These are phyloP conservation scores for Seladonia tumulorum DNA, from an alignment of 2,888 invertebrate genomes.

Conservation along the genomic window DNA sequence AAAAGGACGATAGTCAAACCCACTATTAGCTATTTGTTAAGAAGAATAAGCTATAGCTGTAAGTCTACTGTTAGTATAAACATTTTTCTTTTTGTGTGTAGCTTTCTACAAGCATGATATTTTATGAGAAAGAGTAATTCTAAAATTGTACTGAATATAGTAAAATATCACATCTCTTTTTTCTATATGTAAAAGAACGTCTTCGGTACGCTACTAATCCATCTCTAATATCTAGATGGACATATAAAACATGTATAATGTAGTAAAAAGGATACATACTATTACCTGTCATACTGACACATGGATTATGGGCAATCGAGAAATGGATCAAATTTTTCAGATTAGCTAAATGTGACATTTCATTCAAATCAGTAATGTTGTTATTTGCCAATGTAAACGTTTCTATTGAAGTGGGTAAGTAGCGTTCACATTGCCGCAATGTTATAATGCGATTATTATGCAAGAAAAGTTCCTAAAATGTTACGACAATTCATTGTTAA, in stretches of 20 bases:
- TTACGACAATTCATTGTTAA: constrained; percentile 32
- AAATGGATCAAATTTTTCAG: constrained; percentile 91
- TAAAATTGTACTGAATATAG: constrained; percentile 44
- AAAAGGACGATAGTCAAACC: constrained; percentile 96
- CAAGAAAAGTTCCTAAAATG: constrained; percentile 90
- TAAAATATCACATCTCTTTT: constrained; percentile 22
- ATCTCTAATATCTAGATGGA: constrained; percentile 46
- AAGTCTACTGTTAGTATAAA: constrained; percentile 58
- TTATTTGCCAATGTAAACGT: constrained; percentile 93
- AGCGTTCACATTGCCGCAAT: constrained; percentile 92
- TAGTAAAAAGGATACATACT: constrained; percentile 90
- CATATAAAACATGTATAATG: constrained; percentile 10
- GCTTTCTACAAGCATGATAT: constrained; percentile 46
- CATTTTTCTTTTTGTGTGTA: constrained; percentile 45
- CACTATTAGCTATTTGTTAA: constrained; percentile 86
- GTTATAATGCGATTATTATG: constrained; percentile 94
- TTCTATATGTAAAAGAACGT: constrained; percentile 16
- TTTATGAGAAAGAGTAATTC: constrained; percentile 34
- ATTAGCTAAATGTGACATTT: constrained; percentile 92
- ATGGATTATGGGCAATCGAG: constrained; percentile 94
- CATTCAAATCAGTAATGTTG: constrained; percentile 93
- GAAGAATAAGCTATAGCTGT: constrained; percentile 76
- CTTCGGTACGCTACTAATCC: constrained; percentile 28
- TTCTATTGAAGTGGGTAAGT: constrained; percentile 91
- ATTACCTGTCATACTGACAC: constrained; percentile 91